Conservation (phyloP, 2,797 vertebrate genomes). For the Vireo griseus region DNA sequence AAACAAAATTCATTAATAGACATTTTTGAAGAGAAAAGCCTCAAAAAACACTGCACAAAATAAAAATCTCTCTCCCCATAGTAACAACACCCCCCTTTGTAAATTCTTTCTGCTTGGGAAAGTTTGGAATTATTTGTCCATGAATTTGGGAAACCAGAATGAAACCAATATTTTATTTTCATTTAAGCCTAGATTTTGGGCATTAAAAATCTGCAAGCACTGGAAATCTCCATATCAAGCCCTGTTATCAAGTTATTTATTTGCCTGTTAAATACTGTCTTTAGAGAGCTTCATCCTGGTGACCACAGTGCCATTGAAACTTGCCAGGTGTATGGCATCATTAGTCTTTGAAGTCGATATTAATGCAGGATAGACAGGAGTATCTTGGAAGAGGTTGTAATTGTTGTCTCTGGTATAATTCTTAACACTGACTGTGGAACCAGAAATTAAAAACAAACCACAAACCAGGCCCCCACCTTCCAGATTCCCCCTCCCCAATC, state of each 20-base stretch:
- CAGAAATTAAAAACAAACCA: neutral
- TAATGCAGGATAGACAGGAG: neutral
- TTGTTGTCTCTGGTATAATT: neutral
- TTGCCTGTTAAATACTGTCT: neutral
- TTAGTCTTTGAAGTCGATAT: neutral
- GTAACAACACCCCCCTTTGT: fast-evolving
- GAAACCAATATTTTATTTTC: neutral
- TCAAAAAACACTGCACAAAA: neutral
- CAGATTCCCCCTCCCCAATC: fast-evolving
- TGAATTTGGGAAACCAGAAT: neutral
- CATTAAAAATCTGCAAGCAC: neutral
- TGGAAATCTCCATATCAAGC: neutral
- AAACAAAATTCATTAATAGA: neutral
- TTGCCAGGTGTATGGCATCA: neutral
- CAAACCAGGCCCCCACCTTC: neutral
- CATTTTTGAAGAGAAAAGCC: neutral
- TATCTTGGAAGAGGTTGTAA: neutral
- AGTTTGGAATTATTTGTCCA: neutral
- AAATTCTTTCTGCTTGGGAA: neutral
- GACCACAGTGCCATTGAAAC: neutral
- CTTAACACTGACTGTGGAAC: neutral
- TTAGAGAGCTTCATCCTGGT: neutral
- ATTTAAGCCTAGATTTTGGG: neutral
- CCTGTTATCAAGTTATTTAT: neutral
- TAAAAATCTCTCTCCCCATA: neutral